A percentile compares a stretch with the other conserved stretches of the same genome.
Evolutionary conservation across 23 tunicate species (phyloP).

Genomic region (Styela clava): DNA sequence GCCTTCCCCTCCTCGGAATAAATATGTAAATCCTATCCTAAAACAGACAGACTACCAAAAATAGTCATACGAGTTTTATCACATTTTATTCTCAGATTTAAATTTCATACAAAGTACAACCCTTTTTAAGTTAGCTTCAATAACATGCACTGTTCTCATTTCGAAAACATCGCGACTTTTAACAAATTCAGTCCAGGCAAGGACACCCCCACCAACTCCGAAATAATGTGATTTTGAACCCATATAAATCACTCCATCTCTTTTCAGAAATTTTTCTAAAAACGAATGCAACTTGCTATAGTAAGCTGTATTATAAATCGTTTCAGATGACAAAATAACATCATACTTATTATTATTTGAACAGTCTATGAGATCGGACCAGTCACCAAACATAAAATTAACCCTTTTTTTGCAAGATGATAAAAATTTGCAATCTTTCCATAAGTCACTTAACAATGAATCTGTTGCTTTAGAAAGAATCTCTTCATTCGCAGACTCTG

Average conservation of each 20-base stretch:
- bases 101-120: constrained; percentile 45
- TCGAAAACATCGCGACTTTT: constrained; percentile 23
- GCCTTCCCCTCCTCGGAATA: too few relatives aligned
- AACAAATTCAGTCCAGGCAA: constrained; percentile 54
- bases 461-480: background rate
- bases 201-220: constrained; percentile 81
- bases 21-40: too few relatives aligned
- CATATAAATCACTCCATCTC: constrained; percentile 40
- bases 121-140: constrained; percentile 45
- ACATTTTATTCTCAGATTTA: background rate
- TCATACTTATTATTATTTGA: constrained; percentile 37
- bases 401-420: background rate
- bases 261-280: background rate
- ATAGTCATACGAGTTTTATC: too few relatives aligned
- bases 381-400: constrained; percentile 55
- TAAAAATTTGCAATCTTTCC: background rate
- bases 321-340: constrained; percentile 64
- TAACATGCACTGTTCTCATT: constrained; percentile 9
- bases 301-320: constrained; percentile 44
- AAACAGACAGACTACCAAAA: too few relatives aligned
- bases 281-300: constrained; percentile 38
- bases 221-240: constrained; percentile 80
- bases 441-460: background rate
- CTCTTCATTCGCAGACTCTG: too few relatives aligned
- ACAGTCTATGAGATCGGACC: constrained; percentile 14